Conservation (phyloP, 2,888 invertebrate species). For the Stenolophus ochropezus region DNA sequence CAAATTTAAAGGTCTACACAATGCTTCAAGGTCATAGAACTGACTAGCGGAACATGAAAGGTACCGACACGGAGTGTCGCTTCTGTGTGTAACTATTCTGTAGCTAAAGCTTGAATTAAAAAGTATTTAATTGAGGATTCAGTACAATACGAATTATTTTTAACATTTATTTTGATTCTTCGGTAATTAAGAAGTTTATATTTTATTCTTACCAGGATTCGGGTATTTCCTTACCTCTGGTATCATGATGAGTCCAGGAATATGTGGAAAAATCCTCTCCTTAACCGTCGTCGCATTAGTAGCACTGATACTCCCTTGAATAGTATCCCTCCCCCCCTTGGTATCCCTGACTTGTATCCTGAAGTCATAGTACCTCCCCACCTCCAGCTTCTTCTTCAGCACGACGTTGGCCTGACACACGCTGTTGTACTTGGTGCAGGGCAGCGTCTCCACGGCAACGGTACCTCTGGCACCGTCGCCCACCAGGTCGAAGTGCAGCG, state of each 20-base stretch:
- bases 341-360: constrained; percentile 80
- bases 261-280: constrained; percentile 88
- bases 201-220: no score
- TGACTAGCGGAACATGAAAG: no score
- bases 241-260: constrained; percentile 84
- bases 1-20: no score
- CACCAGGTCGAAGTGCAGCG: constrained; percentile 84
- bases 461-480: constrained; percentile 82
- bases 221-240: constrained; percentile 80
- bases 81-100: no score
- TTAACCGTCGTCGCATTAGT: constrained; percentile 90
- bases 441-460: constrained; percentile 86
- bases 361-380: constrained; percentile 90
- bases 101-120: no score
- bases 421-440: constrained; percentile 90
- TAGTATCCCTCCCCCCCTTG: constrained; percentile 76
- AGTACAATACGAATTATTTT: no score
- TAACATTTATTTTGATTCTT: no score
- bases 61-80: no score
- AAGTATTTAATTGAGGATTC: no score
- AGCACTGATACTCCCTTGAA: constrained; percentile 80
- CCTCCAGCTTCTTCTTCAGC: constrained; percentile 83
- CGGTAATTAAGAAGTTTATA: neutral
- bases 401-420: constrained; percentile 93
- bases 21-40: no score